A percentile compares a stretch with the other conserved stretches of the same genome.
Conservation (phyloP, 2,888 invertebrate genomes). For the Scrobipalpa costella region DNA sequence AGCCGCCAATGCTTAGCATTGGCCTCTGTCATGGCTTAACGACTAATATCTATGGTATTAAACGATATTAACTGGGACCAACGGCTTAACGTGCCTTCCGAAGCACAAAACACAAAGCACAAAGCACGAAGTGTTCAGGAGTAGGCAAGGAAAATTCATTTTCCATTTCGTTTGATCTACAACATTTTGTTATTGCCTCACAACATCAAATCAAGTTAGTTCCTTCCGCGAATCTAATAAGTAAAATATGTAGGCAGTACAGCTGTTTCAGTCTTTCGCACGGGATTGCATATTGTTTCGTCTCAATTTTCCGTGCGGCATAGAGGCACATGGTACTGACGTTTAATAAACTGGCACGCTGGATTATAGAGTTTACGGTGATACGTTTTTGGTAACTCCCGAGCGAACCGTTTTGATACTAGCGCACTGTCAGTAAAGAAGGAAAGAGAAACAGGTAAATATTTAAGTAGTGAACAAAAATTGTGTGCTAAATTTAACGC, state of each 20-base stretch:
- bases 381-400: slow-evolving; percentile 48
- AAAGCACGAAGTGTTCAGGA: too few relatives aligned
- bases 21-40: too few relatives aligned
- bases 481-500: too few relatives aligned
- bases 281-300: slow-evolving; percentile 49
- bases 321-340: slow-evolving; percentile 59
- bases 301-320: slow-evolving; percentile 44
- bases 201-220: slow-evolving; percentile 13
- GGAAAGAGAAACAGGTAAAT: too few relatives aligned
- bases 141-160: slow-evolving; percentile 5
- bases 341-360: slow-evolving; percentile 64
- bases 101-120: too few relatives aligned
- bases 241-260: slow-evolving; percentile 34
- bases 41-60: too few relatives aligned
- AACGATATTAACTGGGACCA: too few relatives aligned
- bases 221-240: slow-evolving; percentile 26
- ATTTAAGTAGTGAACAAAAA: too few relatives aligned
- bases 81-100: too few relatives aligned
- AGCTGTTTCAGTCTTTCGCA: slow-evolving; percentile 48
- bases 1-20: too few relatives aligned
- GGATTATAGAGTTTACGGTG: slow-evolving; percentile 57
- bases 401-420: slow-evolving; percentile 34
- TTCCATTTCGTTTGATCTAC: slow-evolving; percentile 18
- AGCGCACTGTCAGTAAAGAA: not conserved
- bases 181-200: slow-evolving; percentile 16